Percentiles rank a stretch among this genome's conserved stretches.
phyloP scores from a whole-genome alignment of 2,797 vertebrate genomes.

The Epinephelus coioides region DNA sequence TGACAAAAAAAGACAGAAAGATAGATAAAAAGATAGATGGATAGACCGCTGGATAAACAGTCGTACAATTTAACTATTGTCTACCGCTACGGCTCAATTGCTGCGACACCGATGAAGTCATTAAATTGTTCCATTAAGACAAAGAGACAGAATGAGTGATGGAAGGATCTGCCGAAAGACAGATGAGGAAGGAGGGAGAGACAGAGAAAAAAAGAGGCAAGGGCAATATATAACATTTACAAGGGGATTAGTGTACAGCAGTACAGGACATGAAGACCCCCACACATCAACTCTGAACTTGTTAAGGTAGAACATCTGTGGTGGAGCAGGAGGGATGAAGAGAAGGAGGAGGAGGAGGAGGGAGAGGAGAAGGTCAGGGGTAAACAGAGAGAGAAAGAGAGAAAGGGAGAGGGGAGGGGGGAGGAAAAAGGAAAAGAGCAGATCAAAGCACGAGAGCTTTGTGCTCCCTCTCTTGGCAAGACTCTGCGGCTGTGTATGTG shows the following conservation, averaged over 20 bases:
- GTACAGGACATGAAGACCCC: constrained; percentile 63
- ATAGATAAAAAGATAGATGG: constrained; percentile 16
- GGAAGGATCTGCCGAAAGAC: constrained; percentile 16
- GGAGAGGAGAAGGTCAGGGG: constrained; percentile 65
- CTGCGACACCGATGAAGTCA: not conserved
- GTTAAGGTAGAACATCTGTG: constrained; percentile 79
- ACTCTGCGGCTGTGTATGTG: constrained; percentile 52
- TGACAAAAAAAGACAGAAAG: constrained; percentile 3
- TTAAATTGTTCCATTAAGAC: constrained; percentile 32
- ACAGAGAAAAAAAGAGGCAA: constrained; percentile 12
- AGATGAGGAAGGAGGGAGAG: not conserved
- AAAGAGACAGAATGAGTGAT: constrained; percentile 1
- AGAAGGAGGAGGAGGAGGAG: constrained; percentile 22
- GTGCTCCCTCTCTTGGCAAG: constrained; percentile 77
- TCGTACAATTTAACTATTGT: constrained; percentile 6
- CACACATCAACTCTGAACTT: constrained; percentile 74
- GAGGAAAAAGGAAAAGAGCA: constrained; percentile 65
- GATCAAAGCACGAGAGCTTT: constrained; percentile 78
- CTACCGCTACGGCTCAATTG: not conserved
- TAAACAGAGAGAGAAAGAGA: constrained; percentile 57
- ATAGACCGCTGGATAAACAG: constrained; percentile 11
- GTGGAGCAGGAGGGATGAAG: constrained; percentile 26
- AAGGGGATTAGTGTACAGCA: constrained; percentile 73
- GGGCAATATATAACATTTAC: constrained; percentile 63
- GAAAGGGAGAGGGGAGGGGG: constrained; percentile 46